Base-by-base conservation (phyloP, 2,113 vertebrate species). In the Callospermophilus lateralis region DNA sequence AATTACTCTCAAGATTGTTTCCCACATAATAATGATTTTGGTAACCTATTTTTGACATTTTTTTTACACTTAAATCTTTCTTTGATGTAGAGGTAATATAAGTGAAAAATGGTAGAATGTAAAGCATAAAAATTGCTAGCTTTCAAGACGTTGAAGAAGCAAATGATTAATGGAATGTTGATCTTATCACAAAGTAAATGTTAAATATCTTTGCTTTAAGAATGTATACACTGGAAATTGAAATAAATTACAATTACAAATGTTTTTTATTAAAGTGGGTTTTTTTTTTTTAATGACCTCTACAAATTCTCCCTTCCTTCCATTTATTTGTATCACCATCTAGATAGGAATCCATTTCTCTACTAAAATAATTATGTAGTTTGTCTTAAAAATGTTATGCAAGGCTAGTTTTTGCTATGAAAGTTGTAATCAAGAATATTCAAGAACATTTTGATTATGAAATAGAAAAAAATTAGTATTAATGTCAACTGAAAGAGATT, bases 391-490 rank as follows among this genome's bases (percentile, higher is more conserved):
- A 85, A 94, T 96, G n/a, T 84, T 93, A 97, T 68, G 45, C 58
- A 97, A 96, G 32, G 65, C 55, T 87, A 97, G 6, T 20, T 91
- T 86, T 51, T 3, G 53, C 73, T 96, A 96, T 90, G 88, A 85
- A 97, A 95, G 96, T 74, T 97, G 84, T 98, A 98, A 98, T 98
- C 84, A 97, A 42, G 80, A 96, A 58, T 94, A 96, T 94, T 72
- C 74, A 97, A 97, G 96, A 98, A 96, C 55, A 97, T 51, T 89
- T 94, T 86, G 93, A 84, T 97, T 96, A 97, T 65, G 76, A 86
- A 70, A 96, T 89, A 97, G 61, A 97, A 88, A 98, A 98, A 97
- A 48, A 96, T 93, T 97, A 96, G 76, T 61, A 95, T 95, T 96
- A 98, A 96, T 67, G 65, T 96, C 92, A 98, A 11, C 0, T 2